Base-by-base conservation (phyloP, 2,888 invertebrate genomes). In the Steinernema carpocapsae region DNA sequence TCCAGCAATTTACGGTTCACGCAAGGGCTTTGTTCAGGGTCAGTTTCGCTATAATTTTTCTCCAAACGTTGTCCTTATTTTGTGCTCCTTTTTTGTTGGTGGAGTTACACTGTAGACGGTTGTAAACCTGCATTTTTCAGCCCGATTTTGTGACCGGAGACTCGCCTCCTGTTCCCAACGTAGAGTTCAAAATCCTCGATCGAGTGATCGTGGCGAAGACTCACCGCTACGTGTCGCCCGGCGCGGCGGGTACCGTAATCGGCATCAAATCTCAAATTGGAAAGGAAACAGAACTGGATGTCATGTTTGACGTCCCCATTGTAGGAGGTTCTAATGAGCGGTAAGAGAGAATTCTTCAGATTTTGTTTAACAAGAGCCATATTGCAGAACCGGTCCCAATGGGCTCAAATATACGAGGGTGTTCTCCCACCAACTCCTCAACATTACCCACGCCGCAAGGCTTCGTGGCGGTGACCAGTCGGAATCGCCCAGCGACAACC, bases 231-330 rank as follows among this genome's bases (percentile, higher is more conserved):
- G 93, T 94, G 17, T 95, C 95, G 0, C 88, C 93, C 4, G 96
- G 95, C 0, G 90, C 91, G 14, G 91, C 92, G 76, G 97, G 96
- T 29, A 95, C 94, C 0, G 90, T 97, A 0, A 92, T 94, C 17
- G 94, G 91, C 79, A 88, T 89, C 45, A 56, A 46, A 32, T n/a
- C 72, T 14, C 26, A 29, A 19, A 37, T 32, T 7, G 0, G 19
- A 14, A 1, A 29, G 14, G 17, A n/a, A 26, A 79, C 80, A 64
- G 76, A 79, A 32, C 93, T 92, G 86, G 94, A 94, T 80, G 91
- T 95, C 26, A 88, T 95, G 74, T 94, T 94, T 86, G 95, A 95
- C 85, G 89, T 91, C 77, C 88, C 91, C 29, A 93, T 95, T 88
- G 88, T 91, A 43, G 93, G 92, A 22, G 94, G 92, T 4, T 86